phyloP scores from a whole-genome alignment of 2,888 invertebrate species.

The Tenthredo amoena region DNA sequence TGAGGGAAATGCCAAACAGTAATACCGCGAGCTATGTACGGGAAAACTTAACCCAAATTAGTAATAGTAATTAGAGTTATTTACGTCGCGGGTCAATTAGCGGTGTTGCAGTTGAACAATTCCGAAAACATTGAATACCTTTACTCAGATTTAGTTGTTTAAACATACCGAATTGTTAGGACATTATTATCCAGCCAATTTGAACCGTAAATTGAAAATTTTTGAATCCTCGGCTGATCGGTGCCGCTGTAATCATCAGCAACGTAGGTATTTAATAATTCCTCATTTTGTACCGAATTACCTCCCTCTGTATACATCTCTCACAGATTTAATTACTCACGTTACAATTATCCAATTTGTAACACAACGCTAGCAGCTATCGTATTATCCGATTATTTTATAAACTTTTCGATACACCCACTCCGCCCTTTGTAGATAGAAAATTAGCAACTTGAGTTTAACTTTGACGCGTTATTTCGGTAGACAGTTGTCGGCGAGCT shows the following conservation, averaged over 20 bases:
- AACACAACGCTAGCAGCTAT: background rate
- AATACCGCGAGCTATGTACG: background rate
- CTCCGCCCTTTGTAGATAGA: background rate
- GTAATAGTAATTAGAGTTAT: conserved; percentile 32
- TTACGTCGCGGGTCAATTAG: conserved; percentile 25
- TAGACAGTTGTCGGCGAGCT: background rate
- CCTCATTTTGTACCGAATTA: background rate
- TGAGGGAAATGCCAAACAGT: conserved; percentile 27
- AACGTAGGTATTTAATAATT: background rate
- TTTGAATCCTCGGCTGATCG: background rate
- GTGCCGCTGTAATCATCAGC: background rate
- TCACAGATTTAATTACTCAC: background rate
- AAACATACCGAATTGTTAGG: background rate
- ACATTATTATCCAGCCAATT: background rate
- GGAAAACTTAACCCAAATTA: conserved; percentile 39
- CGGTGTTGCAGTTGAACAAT: conserved; percentile 36
- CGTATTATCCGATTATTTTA: background rate
- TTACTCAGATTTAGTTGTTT: conserved; percentile 14
- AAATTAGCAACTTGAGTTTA: background rate
- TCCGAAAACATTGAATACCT: background rate
- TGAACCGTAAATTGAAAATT: background rate
- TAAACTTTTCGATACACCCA: background rate
- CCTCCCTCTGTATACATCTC: background rate
- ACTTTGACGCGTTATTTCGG: background rate
- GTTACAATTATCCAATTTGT: background rate